These are phyloP conservation scores for Agrotis ipsilon DNA, from an alignment of 2,888 invertebrate genomes.

Conservation along the genomic window DNA sequence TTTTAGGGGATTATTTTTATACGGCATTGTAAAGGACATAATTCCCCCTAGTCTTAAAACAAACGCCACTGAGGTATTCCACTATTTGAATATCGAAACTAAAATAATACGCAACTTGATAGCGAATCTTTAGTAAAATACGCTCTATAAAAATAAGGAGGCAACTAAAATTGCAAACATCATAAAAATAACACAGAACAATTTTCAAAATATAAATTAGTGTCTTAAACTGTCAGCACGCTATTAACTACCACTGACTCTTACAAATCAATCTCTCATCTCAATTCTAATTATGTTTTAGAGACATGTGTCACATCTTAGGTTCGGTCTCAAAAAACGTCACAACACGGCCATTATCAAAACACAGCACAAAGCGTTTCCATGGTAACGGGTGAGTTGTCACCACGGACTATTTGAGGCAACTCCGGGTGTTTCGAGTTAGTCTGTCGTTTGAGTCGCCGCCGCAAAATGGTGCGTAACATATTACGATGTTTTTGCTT, in stretches of 20 bases:
- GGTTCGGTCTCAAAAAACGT: constrained; percentile 62
- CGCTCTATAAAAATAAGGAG: neutral
- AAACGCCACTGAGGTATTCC: too few relatives aligned
- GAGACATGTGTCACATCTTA: constrained; percentile 60
- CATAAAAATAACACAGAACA: constrained; percentile 10
- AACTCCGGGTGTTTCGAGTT: constrained; percentile 61
- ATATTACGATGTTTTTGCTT: constrained; percentile 80
- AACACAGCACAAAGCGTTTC: constrained; percentile 75
- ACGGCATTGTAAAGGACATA: too few relatives aligned
- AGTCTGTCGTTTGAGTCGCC: constrained; percentile 75
- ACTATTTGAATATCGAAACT: too few relatives aligned
- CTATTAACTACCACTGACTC: constrained; percentile 32
- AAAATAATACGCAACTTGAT: too few relatives aligned
- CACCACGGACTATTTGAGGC: constrained; percentile 79
- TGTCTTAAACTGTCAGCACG: constrained; percentile 14
- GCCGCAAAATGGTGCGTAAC: constrained; percentile 83
- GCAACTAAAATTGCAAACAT: neutral
- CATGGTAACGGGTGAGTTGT: constrained; percentile 83
- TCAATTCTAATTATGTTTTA: constrained; percentile 46
- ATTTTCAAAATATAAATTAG: neutral
- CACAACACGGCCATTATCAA: constrained; percentile 76
- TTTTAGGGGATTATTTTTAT: too few relatives aligned
- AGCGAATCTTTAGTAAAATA: neutral
- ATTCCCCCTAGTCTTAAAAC: too few relatives aligned
- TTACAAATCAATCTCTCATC: constrained; percentile 42